These are phyloP conservation scores for Sebastes dallii DNA, from an alignment of 2,797 vertebrate species.

Conservation along the genomic window DNA sequence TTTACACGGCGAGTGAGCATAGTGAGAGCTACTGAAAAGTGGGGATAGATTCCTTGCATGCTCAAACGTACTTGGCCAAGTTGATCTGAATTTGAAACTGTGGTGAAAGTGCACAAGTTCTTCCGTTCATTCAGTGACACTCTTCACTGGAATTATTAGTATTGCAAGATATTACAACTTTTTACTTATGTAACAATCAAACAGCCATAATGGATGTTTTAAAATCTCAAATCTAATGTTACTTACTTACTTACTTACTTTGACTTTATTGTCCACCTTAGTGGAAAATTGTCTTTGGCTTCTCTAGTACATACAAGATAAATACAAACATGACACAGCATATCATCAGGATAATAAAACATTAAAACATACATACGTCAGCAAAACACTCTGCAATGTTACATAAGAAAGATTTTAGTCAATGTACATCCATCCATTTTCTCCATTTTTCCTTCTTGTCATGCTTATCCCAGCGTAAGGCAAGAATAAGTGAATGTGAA, in stretches of 20 bases:
- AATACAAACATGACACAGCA: too few species aligned
- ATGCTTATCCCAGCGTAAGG: neutral
- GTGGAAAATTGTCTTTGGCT: too few species aligned
- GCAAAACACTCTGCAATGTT: neutral
- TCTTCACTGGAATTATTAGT: neutral
- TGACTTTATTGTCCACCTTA: too few species aligned
- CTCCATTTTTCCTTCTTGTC: neutral
- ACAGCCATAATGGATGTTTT: neutral
- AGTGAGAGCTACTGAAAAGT: neutral
- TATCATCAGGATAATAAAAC: too few species aligned
- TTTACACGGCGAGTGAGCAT: neutral
- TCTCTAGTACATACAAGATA: too few species aligned
- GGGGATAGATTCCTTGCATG: neutral
- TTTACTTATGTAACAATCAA: neutral
- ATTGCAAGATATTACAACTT: neutral
- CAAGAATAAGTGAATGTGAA: neutral
- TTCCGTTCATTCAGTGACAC: neutral
- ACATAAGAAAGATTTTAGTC: neutral
- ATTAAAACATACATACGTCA: too few species aligned
- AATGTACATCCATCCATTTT: neutral
- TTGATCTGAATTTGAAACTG: neutral
- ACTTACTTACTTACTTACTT: too few species aligned
- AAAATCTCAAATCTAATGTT: neutral
- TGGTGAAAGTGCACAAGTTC: neutral
- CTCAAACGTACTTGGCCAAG: neutral